These are phyloP conservation scores for Spialia ferax DNA, from an alignment of 2,888 invertebrate species.

Conservation along the genomic window DNA sequence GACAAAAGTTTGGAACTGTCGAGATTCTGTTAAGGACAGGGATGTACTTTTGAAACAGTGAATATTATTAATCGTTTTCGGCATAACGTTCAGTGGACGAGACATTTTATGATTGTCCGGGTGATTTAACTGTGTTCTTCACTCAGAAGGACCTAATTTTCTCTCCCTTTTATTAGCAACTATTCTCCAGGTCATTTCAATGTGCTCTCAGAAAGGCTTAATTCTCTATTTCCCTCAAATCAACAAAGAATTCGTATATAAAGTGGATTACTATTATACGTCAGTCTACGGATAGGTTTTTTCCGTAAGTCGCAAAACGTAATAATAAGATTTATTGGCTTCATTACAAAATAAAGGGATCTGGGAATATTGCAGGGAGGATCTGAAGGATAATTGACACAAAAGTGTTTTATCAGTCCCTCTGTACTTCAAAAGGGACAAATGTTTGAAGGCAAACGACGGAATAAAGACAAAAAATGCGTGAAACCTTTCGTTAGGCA, in stretches of 20 bases:
- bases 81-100: no score
- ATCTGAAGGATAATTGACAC: neutral
- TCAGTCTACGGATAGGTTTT: neutral
- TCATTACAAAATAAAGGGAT: neutral
- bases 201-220: no score
- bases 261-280: no score
- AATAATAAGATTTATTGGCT: neutral
- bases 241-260: no score
- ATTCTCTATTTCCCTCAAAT: no score
- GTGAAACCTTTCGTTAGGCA: neutral
- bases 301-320: neutral
- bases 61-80: neutral
- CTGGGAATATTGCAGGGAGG: neutral
- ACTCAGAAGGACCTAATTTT: neutral
- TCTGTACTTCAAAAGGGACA: neutral
- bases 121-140: neutral
- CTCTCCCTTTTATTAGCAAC: no score
- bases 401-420: neutral
- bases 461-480: neutral
- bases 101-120: no score
- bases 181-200: no score
- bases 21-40: neutral
- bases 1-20: neutral
- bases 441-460: neutral
- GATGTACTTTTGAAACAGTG: neutral